These are phyloP conservation scores for Busseola fusca DNA, from an alignment of 2,888 invertebrate genomes.

Conservation along the genomic window DNA sequence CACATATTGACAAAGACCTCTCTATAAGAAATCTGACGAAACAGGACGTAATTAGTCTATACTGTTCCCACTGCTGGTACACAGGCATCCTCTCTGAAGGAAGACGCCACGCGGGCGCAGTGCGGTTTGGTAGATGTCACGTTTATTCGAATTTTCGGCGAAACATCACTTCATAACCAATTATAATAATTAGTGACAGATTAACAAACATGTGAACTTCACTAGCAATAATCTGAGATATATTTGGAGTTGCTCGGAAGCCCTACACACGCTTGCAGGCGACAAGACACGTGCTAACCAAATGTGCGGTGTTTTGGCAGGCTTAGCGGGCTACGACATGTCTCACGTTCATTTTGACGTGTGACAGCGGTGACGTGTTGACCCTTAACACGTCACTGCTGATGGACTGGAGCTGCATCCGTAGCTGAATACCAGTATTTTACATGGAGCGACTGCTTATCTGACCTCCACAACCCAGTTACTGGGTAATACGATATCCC, in stretches of 20 bases:
- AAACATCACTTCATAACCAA: slow-evolving; percentile 7
- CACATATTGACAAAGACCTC: not conserved
- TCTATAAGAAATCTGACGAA: not conserved
- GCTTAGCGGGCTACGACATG: slow-evolving; percentile 18
- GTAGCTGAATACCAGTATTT: too few species aligned
- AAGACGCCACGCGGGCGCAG: too few species aligned
- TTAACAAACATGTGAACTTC: slow-evolving; percentile 25
- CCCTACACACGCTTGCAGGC: slow-evolving; percentile 37
- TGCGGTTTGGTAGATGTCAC: too few species aligned
- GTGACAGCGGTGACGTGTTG: too few species aligned
- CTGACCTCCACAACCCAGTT: too few species aligned
- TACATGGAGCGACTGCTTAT: too few species aligned
- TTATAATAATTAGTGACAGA: slow-evolving; percentile 23
- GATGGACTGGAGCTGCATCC: too few species aligned
- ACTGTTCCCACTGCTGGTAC: too few species aligned
- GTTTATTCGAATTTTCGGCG: too few species aligned
- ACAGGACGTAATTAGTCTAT: too few species aligned
- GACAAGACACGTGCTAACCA: slow-evolving; percentile 32
- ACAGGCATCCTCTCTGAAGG: too few species aligned
- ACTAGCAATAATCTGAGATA: slow-evolving; percentile 23
- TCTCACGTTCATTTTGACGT: slow-evolving; percentile 29
- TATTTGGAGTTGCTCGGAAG: slow-evolving; percentile 46
- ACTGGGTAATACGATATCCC: too few species aligned
- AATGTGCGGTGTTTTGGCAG: slow-evolving; percentile 20
- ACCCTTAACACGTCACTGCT: not conserved